Conservation (phyloP, 2,888 invertebrate species). For the Asteroscopus sphinx region DNA sequence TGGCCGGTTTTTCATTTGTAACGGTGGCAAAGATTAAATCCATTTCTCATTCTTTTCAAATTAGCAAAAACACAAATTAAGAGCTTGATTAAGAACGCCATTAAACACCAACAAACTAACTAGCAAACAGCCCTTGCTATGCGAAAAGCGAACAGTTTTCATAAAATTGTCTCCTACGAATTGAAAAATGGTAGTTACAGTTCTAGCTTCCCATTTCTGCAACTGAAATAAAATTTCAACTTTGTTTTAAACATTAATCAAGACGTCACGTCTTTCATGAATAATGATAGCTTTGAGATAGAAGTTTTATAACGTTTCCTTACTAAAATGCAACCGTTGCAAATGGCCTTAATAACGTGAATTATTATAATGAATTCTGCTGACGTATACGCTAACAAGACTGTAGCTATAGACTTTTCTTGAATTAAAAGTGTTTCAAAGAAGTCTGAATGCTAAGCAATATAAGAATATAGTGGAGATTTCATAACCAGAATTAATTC, state of each 20-base stretch:
- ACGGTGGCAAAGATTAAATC: no score
- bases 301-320: conserved; percentile 50
- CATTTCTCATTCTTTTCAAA: conserved; percentile 1
- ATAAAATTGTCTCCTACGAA: conserved; percentile 51
- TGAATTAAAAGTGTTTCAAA: neutral
- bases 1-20: no score
- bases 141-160: conserved; percentile 43
- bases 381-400: conserved; percentile 1
- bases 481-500: no score
- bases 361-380: conserved; percentile 25
- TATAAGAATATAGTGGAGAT: no score
- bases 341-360: conserved; percentile 53
- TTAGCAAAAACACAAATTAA: conserved; percentile 32
- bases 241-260: conserved; percentile 74
- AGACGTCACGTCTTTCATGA: conserved; percentile 69
- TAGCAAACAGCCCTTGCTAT: conserved; percentile 24
- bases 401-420: neutral
- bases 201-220: conserved; percentile 49
- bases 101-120: conserved; percentile 40
- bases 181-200: conserved; percentile 58
- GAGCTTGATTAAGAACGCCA: conserved; percentile 30
- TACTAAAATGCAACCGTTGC: conserved; percentile 57
- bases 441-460: no score
- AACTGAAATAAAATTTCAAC: conserved; percentile 68
- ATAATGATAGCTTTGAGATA: conserved; percentile 68